Conservation (phyloP, 2,888 invertebrate genomes). For the Noctuana brunneofusca region DNA sequence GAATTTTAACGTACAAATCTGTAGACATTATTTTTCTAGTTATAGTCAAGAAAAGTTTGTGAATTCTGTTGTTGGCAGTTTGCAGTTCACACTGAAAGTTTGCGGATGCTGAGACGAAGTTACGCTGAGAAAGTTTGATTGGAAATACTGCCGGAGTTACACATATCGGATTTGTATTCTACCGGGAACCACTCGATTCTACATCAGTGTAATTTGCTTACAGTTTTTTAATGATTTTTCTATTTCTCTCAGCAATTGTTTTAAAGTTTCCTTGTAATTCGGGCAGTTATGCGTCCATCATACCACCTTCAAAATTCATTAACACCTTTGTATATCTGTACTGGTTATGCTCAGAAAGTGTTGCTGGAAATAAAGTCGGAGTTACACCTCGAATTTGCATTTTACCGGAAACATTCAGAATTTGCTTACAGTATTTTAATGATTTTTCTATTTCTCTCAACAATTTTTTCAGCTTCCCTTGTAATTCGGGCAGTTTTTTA, state of each 20-base stretch:
- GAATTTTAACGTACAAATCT: background rate
- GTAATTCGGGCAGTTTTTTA: too few relatives aligned
- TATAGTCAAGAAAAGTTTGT: constrained; percentile 14
- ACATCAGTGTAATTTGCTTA: background rate
- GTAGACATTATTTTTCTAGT: background rate
- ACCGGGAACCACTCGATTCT: background rate
- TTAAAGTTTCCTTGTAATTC: too few relatives aligned
- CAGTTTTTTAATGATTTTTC: background rate
- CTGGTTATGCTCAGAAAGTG: background rate
- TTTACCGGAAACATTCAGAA: background rate
- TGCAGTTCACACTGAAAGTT: constrained; percentile 20
- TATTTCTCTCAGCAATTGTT: too few relatives aligned
- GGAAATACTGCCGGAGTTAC: constrained; percentile 18
- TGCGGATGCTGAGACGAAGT: constrained; percentile 12
- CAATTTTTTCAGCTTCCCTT: too few relatives aligned
- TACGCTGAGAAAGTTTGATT: constrained; percentile 25
- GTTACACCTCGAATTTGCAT: constrained; percentile 4
- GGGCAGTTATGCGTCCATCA: too few relatives aligned
- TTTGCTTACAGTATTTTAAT: background rate
- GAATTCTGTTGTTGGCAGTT: constrained; percentile 18
- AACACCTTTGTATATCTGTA: background rate
- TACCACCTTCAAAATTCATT: too few relatives aligned
- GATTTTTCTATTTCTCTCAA: background rate
- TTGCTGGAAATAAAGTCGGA: background rate
- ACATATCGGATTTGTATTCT: constrained; percentile 1